Evolutionary conservation across 2,113 vertebrate species (phyloP).

Genomic region (Centropus unirufus): DNA sequence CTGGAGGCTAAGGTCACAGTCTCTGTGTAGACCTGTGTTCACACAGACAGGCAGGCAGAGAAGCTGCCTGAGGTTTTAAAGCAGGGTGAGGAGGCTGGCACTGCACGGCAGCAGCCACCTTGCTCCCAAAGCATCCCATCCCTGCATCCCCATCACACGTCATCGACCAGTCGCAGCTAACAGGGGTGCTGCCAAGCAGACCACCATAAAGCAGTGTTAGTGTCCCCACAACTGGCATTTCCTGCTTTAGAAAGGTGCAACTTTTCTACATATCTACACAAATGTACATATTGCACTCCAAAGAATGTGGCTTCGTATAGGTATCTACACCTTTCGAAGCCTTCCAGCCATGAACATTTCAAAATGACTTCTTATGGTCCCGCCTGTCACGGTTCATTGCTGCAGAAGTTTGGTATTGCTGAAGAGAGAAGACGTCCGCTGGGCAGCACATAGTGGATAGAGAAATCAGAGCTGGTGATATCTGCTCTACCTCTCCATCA

Average conservation of each 20-base stretch:
- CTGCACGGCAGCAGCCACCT: background rate
- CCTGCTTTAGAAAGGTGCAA: background rate
- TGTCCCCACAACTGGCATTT: background rate
- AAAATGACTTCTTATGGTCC: background rate
- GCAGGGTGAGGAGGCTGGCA: background rate
- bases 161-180: too few species aligned
- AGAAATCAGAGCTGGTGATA: background rate
- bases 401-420: background rate
- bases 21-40: too few species aligned
- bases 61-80: background rate
- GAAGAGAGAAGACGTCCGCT: background rate
- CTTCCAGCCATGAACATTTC: background rate
- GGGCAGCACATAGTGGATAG: background rate
- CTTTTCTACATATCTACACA: background rate
- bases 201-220: background rate
- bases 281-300: background rate
- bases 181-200: background rate
- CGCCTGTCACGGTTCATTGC: background rate
- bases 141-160: background rate
- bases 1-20: background rate
- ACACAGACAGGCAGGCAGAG: rapidly evolving
- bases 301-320: background rate
- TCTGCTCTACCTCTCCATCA: background rate
- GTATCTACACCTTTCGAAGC: background rate
- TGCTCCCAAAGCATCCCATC: background rate